Evolutionary conservation across 2,113 vertebrate species (phyloP), one percentile per base, ranked within the genome.

Genomic region (Alces alces): DNA sequence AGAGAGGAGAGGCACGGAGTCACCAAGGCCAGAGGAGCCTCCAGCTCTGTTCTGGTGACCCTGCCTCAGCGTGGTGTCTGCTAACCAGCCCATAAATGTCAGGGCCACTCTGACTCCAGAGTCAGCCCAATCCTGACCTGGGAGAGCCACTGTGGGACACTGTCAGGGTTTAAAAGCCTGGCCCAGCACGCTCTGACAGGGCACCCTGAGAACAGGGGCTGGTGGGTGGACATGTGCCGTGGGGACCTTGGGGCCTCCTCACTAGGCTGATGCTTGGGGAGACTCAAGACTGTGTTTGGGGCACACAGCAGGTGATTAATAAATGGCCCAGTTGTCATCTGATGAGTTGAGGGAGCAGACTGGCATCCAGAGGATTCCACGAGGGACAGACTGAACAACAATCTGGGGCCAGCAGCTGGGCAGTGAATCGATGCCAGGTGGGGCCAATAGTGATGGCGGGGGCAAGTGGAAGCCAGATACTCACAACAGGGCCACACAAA

Each of bases 361-460:
- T 82, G 78, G 52, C 27, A 7, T 10, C 28, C 13, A 30, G n/a
- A 64, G 16, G 39, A 21, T 45, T 80, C 33, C 11, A 30, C 0
- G 2, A 23, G 33, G 39, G 19, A 33, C 0, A 10, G 58, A 47
- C 45, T 23, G n/a, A 28, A 28, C n/a, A 43, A 33, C 50, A 50
- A 47, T 6, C 45, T 2, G 7, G 16, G 30, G 23, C 30, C 25
- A 70, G 66, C 13, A 45, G 36, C 39, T 5, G 13, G 28, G 80
- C 58, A 39, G 16, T 4, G 1, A 83, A n/a, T 12, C 0, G 1
- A 86, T 3, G 8, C 21, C 43, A 66, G 33, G 4, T 27, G 52
- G 45, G 82, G 52, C 27, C 7, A 2, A 45, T 1, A 30, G 76
- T 21, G 6, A 16, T 0, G 4, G n/a, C 1, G 0, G 4, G 43